Evolutionary conservation across 2,797 vertebrate species (phyloP).

Genomic region (Gallinago solitaria): DNA sequence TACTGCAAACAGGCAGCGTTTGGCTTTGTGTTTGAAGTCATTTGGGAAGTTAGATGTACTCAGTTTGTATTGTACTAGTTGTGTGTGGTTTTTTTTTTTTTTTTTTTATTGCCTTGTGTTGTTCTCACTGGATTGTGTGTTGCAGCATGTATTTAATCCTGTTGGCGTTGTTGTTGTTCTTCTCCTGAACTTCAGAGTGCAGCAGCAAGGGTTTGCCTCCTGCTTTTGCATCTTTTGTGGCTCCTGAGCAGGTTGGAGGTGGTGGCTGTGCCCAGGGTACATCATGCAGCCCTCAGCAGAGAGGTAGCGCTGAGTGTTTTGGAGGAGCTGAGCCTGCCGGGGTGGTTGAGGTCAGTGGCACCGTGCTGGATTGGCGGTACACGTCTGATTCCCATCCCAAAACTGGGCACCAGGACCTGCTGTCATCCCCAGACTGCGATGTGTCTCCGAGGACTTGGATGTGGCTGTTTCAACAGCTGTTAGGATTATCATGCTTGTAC

Average conservation of each 20-base stretch:
- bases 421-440: background rate
- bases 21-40: constrained; percentile 9
- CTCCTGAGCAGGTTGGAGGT: background rate
- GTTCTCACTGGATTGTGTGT: background rate
- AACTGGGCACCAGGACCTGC: background rate
- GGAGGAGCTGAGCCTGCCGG: background rate
- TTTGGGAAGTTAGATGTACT: background rate
- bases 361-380: background rate
- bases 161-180: background rate
- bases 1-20: background rate
- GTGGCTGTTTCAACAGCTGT: background rate
- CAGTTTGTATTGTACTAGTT: background rate
- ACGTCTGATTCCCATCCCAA: background rate
- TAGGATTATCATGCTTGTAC: background rate
- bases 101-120: background rate
- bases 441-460: background rate
- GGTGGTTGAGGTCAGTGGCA: background rate
- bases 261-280: background rate
- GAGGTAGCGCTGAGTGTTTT: background rate
- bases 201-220: background rate
- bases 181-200: background rate
- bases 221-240: background rate
- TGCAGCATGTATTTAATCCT: background rate
- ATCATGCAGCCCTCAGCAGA: background rate
- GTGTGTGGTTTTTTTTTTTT: background rate